These are phyloP conservation scores for Pseudonaja textilis DNA, from an alignment of 2,113 vertebrate genomes.

Conservation along the genomic window DNA sequence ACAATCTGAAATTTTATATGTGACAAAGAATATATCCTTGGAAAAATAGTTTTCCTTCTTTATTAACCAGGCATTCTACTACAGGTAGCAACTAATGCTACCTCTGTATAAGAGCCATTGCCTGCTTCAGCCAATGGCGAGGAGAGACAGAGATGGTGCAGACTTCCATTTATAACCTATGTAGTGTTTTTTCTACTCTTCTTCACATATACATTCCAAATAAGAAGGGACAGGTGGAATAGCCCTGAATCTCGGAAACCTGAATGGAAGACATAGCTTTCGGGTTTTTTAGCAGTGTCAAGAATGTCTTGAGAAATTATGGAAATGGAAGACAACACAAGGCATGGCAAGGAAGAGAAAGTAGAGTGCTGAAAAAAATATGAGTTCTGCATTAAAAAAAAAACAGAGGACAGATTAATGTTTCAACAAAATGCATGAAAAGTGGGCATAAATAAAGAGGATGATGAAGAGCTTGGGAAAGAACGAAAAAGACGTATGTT, in stretches of 20 bases:
- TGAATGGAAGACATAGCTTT: background rate
- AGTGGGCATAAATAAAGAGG: background rate
- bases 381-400: background rate
- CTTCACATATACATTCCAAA: background rate
- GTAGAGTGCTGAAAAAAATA: background rate
- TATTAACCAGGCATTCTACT: background rate
- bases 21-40: background rate
- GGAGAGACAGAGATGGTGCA: background rate
- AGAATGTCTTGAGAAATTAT: background rate
- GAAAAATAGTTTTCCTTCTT: background rate
- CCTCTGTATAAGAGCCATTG: background rate
- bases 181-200: background rate
- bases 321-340: background rate
- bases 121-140: background rate
- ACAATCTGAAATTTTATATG: background rate
- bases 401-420: background rate
- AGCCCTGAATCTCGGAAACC: background rate
- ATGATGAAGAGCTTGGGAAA: background rate
- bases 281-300: background rate
- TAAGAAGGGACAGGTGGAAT: background rate
- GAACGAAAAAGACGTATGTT: background rate
- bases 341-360: background rate
- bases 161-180: background rate
- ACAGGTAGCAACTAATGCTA: background rate
- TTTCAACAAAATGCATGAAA: background rate